Base-by-base conservation (phyloP, 2,888 invertebrate genomes). In the Heliconius cydno region DNA sequence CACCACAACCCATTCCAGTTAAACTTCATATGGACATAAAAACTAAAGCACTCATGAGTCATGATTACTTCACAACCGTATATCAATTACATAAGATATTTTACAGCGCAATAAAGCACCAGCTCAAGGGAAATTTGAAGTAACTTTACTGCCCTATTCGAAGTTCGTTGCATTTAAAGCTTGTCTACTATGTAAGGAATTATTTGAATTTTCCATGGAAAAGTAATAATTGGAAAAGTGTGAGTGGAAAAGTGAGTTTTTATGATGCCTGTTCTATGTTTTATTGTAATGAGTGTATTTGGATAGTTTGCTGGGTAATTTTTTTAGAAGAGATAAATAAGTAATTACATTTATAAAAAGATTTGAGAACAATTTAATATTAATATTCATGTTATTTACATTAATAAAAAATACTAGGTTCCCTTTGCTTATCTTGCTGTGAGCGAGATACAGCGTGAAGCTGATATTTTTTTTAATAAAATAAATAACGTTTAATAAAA, bases 111-210 rank as follows among this genome's bases (percentile, higher is more conserved):
- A 83, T 90, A 88, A 89, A 87, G 83, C 84, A 81, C 82, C 85
- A 87, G 85, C 92, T 90, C 92, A 82, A 81, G 92, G 92, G 91
- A 92, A 92, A 92, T 92, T 90, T 90, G 85, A 83, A 78, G 81
- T 82, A 83, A 88, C 88, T 87, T 90, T 88, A 88, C 84, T 84
- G 83, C 87, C 84, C 82, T 84, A 84, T 86, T 85, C 78, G 78
- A 81, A 83, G 34, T 60, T 38, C 4, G 57, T 60, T 73, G 60
- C 63, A 67, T 67, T 73, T 75, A 70, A 79, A 34, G 63, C 67
- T 76, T 67, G 41, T 71, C 77, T 41, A 77, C 66, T 77, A 77
- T 74, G 70, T 80, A 74, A 34, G 57, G 28, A 1, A 67, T 22
- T 12, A 63, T 78, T 66, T 66, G 34, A 65, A 72, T 52, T 28